Conservation (phyloP, 2,888 invertebrate species). For the Phengaris arion region DNA sequence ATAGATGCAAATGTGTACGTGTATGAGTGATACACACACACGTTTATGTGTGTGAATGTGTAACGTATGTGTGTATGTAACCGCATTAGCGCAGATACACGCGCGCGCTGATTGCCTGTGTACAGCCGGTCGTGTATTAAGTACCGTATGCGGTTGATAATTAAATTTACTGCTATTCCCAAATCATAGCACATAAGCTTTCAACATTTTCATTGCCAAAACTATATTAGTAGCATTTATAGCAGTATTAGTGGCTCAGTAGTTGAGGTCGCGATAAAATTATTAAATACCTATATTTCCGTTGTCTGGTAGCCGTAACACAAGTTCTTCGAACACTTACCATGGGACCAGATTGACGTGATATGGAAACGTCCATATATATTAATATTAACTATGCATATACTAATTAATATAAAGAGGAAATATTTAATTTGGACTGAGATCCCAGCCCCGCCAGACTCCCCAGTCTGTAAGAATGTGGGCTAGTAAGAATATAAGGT, state of each 20-base stretch:
- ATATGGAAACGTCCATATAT: no score
- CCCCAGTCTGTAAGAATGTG: no score
- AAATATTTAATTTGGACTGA: no score
- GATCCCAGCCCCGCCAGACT: no score
- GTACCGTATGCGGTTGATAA: constrained; percentile 15
- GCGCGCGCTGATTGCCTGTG: constrained; percentile 53
- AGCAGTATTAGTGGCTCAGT: not conserved
- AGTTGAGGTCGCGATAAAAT: no score
- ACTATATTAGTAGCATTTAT: not conserved
- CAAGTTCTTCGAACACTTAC: no score
- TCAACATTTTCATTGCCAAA: not conserved
- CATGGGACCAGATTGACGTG: no score
- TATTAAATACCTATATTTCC: no score
- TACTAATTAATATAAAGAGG: no score
- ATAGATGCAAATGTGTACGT: constrained; percentile 46
- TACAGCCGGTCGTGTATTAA: not conserved
- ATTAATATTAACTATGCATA: no score
- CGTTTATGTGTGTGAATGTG: not conserved
- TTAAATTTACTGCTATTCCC: not conserved
- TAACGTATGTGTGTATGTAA: constrained; percentile 42
- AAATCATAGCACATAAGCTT: not conserved
- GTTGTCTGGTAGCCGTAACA: no score
- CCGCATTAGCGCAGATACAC: constrained; percentile 62
- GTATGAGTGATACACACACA: constrained; percentile 20
- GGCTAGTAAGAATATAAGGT: no score